Base-by-base conservation (phyloP, 2,888 invertebrate species). In the Hypolimnas misippus region DNA sequence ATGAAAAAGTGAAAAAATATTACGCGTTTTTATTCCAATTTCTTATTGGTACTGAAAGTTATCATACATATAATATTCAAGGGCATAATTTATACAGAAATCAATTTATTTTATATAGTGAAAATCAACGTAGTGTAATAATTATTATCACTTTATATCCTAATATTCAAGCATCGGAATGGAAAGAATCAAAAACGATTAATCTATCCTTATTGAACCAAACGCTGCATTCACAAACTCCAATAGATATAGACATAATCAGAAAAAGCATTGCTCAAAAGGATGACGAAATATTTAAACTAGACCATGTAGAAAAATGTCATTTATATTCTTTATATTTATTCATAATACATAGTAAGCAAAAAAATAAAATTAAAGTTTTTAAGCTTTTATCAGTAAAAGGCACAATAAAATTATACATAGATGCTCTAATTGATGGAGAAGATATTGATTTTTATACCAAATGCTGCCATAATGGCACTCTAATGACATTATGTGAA, bases 241-340 rank as follows among this genome's bases (percentile, higher is more conserved):
- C 74, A 1, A 73, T 89, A 46, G 81, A 86, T 51, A 84, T 91
- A 63, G 83, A 88, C 70, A 78, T 90, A 16, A 82, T 87, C 40
- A 81, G 84, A 66, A 72, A 77, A 2, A 78, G 70, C 63, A 65
- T 67, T 19, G 67, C 66, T n/a, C 66, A 69, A 62, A 66, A 69
- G 50, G 76, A 65, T n/a, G 64, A 74, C 31, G 65, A 69, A 52
- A 63, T 54, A 25, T 4, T 57, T 2, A 70, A 66, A 35, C 31
- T 66, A 1, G 64, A 63, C 6, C 51, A 21, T 14, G 70, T 73
- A 2, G 68, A 70, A 17, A 75, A 76, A 19, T 90, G 90, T 66
- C 73, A 81, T 56, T 68, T 89, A 31, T 70, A 73, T 63, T 89
- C 90, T 0, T 71, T 91, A 5, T 87, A 85, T 58, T 67, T 64